Evolutionary conservation across 2,113 vertebrate genomes (phyloP), one percentile per base, ranked within the genome.

Genomic region (Entelurus aequoreus): DNA sequence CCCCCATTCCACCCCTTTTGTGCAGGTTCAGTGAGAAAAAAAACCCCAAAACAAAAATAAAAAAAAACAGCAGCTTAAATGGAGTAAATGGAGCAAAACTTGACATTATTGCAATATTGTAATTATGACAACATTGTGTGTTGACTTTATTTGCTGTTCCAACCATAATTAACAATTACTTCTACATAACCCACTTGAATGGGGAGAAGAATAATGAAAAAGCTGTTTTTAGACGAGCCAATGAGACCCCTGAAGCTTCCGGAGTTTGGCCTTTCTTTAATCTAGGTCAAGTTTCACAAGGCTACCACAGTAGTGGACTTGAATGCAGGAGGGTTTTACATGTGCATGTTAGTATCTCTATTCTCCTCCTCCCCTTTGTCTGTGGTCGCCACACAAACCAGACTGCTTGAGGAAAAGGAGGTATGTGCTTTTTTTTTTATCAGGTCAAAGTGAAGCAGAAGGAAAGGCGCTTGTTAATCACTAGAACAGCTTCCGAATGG

Each of bases 221-320:
- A 62, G 62, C 37, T 60, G 74, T 81, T 76, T 61, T 80, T 44
- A 15, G n/a, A 60, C 35, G 48, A 63, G 72, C 53, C 64, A 52
- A 66, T 57, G 48, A 72, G 66, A 48, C 81, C 72, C 74, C 74
- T 50, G 56, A 8, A 76, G 77, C 77, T 72, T 62, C 76, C 67
- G 35, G 62, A 82, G 72, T 73, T 69, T 70, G 64, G 76, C 66
- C 73, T 78, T 79, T 81, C 69, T 82, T 83, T 47, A 76, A 84
- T 77, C 80, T 81, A 78, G 86, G 79, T 84, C 82, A 86, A 76
- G 57, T 84, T 84, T 72, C 75, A 81, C 74, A 86, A 81, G 84
- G 70, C 62, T 78, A 69, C 42, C 28, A 48, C 64, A 62, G 73
- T 42, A 59, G 63, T 37, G 58, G 55, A 69, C 50, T 50, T 81